Evolutionary conservation across 1,140 invertebrate species (phyloP).

Genomic region (Steinernema feltiae): DNA sequence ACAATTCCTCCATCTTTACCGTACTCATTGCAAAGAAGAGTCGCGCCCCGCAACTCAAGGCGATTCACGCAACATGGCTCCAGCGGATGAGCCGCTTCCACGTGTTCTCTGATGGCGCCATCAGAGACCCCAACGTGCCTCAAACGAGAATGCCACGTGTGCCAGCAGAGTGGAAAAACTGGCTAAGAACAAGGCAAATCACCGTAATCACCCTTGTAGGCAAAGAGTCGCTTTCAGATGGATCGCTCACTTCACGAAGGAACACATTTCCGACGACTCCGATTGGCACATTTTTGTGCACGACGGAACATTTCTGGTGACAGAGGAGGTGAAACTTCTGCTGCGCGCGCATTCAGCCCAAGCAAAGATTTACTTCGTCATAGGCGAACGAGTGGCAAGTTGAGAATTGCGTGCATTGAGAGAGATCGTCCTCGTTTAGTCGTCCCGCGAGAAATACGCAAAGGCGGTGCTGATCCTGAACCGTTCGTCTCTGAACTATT

Average conservation of each 20-base stretch:
- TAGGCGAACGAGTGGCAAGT: background rate
- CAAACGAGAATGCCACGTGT: background rate
- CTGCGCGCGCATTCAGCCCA: background rate
- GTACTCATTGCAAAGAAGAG: background rate
- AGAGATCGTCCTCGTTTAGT: background rate
- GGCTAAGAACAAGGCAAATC: background rate
- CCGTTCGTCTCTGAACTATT: background rate
- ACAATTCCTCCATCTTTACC: background rate
- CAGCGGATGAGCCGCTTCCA: background rate
- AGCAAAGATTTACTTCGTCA: background rate
- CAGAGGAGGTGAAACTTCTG: background rate
- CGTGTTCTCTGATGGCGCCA: background rate
- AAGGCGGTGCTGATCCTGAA: background rate
- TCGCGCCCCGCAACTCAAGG: background rate
- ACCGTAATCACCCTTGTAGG: background rate
- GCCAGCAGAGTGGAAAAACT: background rate
- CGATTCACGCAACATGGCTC: background rate
- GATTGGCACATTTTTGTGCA: background rate
- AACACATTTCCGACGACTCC: background rate
- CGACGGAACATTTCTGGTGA: background rate
- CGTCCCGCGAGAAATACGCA: background rate
- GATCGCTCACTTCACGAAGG: background rate
- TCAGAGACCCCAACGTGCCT: background rate
- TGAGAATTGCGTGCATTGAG: background rate
- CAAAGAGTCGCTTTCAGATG: background rate